Base-by-base conservation (phyloP, 2,888 invertebrate genomes). In the Andrena bicolor region DNA sequence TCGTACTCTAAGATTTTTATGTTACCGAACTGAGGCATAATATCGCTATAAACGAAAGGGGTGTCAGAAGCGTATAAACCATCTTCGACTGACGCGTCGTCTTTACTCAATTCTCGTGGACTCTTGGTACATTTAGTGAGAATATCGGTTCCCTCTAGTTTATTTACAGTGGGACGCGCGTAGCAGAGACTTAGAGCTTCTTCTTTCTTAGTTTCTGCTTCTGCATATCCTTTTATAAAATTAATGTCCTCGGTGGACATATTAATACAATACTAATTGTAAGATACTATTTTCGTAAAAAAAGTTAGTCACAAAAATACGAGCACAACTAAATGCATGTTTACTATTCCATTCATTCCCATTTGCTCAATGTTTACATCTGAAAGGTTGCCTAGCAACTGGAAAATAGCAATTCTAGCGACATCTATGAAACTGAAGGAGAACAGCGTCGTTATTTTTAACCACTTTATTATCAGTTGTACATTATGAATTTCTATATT, bases 51-150 rank as follows among this genome's bases (percentile, higher is more conserved):
- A 8, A 91, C 92, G 20, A 93, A 79, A 2, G 92, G 92, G 68
- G 85, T 89, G 8, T 90, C 84, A 1, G 90, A 83, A 1, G 87
- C 85, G 72, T 90, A 92, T 2, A 93, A 86, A 30, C 91, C 93
- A 76, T 92, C 92, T 32, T 90, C 92, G 20, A 32, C 78, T 5
- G 76, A 65, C 8, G 58, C 7, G 4, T 6, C 56, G 51, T 79
- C 49, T 16, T 56, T n/a, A 41, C 20, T 8, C 35, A 65, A 53
- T 51, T 74, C 49, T 51, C 80, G 82, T 3, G 82, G 80, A 63
- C 64, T 76, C 20, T 74, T 71, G 6, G 51, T 86, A 2, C 72
- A 26, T 30, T 32, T 84, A 4, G 74, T 76, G 8, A 92, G 60
- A 4, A 90, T 69, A 13, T 73, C 80, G n/a, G 73, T 74, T 8